Conservation (phyloP, 2,797 vertebrate species). For the Tragopan temminckii region DNA sequence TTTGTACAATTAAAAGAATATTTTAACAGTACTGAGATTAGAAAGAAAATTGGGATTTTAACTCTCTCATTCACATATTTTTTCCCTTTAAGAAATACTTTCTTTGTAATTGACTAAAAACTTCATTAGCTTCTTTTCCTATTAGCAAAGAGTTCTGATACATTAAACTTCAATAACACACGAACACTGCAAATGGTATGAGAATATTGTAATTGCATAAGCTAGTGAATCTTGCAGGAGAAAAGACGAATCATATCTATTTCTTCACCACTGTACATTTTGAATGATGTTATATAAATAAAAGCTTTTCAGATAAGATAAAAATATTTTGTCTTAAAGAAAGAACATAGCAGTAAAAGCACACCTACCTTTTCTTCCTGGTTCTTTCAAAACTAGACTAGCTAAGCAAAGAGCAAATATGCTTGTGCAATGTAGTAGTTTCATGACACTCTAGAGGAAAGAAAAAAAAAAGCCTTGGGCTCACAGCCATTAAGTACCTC, state of each 20-base stretch:
- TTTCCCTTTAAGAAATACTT: not conserved
- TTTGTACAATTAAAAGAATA: slow-evolving; percentile 36
- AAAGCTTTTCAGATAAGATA: not conserved
- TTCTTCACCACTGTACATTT: not conserved
- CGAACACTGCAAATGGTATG: not conserved
- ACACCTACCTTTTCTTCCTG: not conserved
- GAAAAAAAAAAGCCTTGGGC: not conserved
- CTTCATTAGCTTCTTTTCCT: not conserved
- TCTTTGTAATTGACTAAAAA: not conserved
- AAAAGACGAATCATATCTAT: not conserved
- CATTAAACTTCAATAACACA: not conserved
- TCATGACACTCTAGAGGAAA: not conserved
- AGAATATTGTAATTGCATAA: not conserved
- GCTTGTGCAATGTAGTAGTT: not conserved
- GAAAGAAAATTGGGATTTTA: not conserved
- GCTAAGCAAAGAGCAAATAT: not conserved
- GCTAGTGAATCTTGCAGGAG: not conserved
- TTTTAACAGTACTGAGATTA: not conserved
- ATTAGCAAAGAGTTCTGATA: not conserved
- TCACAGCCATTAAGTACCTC: not conserved
- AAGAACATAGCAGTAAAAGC: not conserved
- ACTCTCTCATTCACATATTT: not conserved
- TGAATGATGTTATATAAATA: not conserved
- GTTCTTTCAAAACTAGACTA: not conserved
- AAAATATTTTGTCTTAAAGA: not conserved